Evolutionary conservation across 1,140 invertebrate species (phyloP).

Genomic region (Drosophila tristis): DNA sequence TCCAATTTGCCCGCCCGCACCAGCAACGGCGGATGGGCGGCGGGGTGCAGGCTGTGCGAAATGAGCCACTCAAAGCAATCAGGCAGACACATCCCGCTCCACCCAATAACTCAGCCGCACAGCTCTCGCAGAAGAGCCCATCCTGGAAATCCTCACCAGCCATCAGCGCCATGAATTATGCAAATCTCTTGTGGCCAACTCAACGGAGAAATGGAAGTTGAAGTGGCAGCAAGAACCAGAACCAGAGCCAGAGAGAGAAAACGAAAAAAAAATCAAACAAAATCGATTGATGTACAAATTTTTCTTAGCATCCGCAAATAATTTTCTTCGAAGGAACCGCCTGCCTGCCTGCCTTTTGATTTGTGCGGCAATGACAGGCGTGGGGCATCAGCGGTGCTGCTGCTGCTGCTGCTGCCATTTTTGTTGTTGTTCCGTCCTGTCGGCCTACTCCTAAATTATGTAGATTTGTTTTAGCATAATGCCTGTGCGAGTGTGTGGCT

Average conservation of each 20-base stretch:
- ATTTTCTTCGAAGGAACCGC: slow-evolving; percentile 48
- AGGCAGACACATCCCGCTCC: slow-evolving; percentile 42
- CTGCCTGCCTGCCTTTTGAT: slow-evolving; percentile 58
- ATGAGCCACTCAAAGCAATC: slow-evolving; percentile 67
- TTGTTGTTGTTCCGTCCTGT: slow-evolving; percentile 45
- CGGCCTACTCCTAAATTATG: slow-evolving; percentile 78
- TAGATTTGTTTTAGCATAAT: slow-evolving; percentile 82
- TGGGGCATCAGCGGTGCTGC: neutral
- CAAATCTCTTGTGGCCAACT: slow-evolving; percentile 77
- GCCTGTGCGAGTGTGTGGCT: slow-evolving; percentile 26
- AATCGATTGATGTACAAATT: slow-evolving; percentile 83
- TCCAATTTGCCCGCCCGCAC: slow-evolving; percentile 47
- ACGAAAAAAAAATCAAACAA: slow-evolving; percentile 73
- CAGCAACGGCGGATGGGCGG: slow-evolving; percentile 2
- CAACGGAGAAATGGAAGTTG: slow-evolving; percentile 24
- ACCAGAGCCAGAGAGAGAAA: slow-evolving; percentile 16
- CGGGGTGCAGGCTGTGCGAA: slow-evolving; percentile 31
- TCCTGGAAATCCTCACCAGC: slow-evolving; percentile 40
- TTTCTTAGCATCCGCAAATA: slow-evolving; percentile 79
- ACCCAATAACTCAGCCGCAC: slow-evolving; percentile 58
- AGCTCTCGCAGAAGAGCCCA: slow-evolving; percentile 18
- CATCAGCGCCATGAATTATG: slow-evolving; percentile 77
- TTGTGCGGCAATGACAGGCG: slow-evolving; percentile 69
- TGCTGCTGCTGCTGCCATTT: slow-evolving; percentile 8
- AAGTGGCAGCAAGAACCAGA: slow-evolving; percentile 19